Evolutionary conservation across 2,113 vertebrate species (phyloP), one percentile per base, ranked within the genome.

Genomic region (Sinocyclocheilus anshuiensis): DNA sequence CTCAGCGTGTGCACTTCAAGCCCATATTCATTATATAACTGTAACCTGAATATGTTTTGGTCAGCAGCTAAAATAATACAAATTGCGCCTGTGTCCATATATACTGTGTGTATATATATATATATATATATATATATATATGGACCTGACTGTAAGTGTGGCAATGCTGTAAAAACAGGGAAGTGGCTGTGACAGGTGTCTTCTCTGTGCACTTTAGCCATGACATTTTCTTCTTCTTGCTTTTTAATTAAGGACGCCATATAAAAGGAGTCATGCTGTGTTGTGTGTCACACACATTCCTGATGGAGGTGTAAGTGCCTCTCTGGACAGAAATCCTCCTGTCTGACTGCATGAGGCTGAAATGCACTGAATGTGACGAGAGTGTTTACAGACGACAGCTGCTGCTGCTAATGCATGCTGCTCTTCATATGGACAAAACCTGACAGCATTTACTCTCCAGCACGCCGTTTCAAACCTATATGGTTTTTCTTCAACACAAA

Each of bases 211-310:
- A 6, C 55, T 57, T 61, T 15, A 59, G 2, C 53, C 53, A 11
- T 79, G 77, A 15, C 77, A 39, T 79, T 59, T 79, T 16, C 77
- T 39, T 61, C 77, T n/a, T 61, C 55, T 55, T 59, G 29, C 0
- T 6, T 12, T 79, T 59, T 79, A 79, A 79, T 79, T 61, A 61
- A 61, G 3, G 29, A 61, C 4, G 33, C 55, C 77, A 24, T 36
- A 79, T 79, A 36, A 79, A 61, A 79, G 29, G 29, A n/a, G 33
- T 39, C 77, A 22, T 18, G 22, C 55, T 15, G 72, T 0, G 72
- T 8, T 15, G 12, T 15, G 39, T 24, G 6, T 48, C 72, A 48
- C 72, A 75, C 42, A 16, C 22, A 26, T 36, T 72, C 18, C 69
- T 42, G 69, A 72, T n/a, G 4, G 69, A 72, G 33, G 69, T 13